A percentile compares a stretch with the other conserved stretches of the same genome.
Evolutionary conservation across 2,888 invertebrate genomes (phyloP).

Genomic region (Dryobotodes eremita): DNA sequence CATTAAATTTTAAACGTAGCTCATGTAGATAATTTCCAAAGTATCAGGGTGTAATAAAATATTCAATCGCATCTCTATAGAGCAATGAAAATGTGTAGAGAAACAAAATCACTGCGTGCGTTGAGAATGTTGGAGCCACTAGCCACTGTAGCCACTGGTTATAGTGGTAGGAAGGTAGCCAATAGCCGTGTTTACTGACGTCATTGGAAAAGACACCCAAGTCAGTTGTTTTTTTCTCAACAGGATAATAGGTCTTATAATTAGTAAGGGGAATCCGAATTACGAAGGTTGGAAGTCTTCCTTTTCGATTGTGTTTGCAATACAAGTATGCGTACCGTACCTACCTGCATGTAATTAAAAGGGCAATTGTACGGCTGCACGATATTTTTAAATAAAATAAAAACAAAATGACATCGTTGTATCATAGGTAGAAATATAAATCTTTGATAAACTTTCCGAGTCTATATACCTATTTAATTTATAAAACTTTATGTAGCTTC

Average conservation of each 20-base stretch:
- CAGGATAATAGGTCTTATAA: conserved; percentile 32
- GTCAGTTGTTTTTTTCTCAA: conserved; percentile 5
- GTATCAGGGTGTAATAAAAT: background rate
- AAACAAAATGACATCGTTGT: background rate
- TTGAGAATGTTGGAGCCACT: background rate
- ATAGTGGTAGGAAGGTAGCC: background rate
- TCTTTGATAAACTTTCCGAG: background rate
- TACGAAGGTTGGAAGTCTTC: background rate
- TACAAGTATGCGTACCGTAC: conserved; percentile 1
- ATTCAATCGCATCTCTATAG: background rate
- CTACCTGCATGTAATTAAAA: background rate
- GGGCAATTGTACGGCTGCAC: background rate
- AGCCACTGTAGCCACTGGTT: conserved; percentile 7
- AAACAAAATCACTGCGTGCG: conserved; percentile 1
- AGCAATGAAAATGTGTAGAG: background rate
- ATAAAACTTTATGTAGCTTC: background rate
- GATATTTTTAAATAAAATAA: background rate
- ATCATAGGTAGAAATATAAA: background rate
- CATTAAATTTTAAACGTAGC: background rate
- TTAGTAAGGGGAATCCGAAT: background rate
- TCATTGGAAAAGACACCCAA: conserved; percentile 32
- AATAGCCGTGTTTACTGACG: conserved; percentile 27
- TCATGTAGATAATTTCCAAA: background rate
- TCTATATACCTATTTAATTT: background rate
- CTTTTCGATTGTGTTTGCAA: conserved; percentile 8